phyloP scores from a whole-genome alignment of 2,797 vertebrate species.

The Alosa sapidissima region DNA sequence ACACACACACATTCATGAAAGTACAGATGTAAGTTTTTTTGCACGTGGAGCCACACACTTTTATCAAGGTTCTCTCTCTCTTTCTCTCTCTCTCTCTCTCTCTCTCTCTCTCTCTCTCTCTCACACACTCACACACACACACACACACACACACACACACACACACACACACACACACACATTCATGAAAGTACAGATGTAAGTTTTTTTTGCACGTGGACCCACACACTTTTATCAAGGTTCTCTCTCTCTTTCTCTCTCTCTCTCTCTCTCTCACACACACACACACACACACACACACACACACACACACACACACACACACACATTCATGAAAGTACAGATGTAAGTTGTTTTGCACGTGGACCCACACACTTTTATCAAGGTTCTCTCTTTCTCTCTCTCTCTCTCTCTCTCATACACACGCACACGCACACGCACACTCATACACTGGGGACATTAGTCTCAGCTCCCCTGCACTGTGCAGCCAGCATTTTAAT shows the following conservation, averaged over 20 bases:
- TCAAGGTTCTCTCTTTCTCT: neutral
- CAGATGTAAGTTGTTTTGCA: neutral
- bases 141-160: neutral
- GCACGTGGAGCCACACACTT: neutral
- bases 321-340: neutral
- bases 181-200: neutral
- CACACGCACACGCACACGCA: neutral
- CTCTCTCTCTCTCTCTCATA: neutral
- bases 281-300: neutral
- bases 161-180: neutral
- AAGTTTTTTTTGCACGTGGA: neutral
- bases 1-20: neutral
- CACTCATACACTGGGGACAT: neutral
- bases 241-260: neutral
- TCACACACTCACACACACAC: neutral
- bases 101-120: neutral
- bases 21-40: neutral
- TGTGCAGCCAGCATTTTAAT: slow-evolving; percentile 12
- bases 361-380: neutral
- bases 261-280: neutral
- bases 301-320: slow-evolving; percentile 6
- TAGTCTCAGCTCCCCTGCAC: neutral
- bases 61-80: neutral
- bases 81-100: neutral
- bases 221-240: neutral